Conservation (phyloP, 2,797 vertebrate genomes). For the Distichodus sexfasciatus region DNA sequence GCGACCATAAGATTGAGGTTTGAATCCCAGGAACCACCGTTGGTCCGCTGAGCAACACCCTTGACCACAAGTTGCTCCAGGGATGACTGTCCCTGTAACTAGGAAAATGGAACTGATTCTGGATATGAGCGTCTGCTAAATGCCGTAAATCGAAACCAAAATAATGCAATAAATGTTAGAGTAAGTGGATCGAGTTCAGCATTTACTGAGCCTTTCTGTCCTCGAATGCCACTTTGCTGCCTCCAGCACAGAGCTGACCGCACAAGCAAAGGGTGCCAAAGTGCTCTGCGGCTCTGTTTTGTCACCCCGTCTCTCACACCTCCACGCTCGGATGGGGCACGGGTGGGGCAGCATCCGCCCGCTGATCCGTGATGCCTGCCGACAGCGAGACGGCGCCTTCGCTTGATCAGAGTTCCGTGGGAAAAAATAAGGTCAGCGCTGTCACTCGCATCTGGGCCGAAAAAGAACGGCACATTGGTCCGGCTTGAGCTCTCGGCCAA, state of each 20-base stretch:
- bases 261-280: slow-evolving; percentile 18
- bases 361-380: slow-evolving; percentile 24
- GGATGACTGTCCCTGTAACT: too few relatives aligned
- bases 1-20: too few relatives aligned
- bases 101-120: too few relatives aligned
- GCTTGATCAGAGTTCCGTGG: slow-evolving; percentile 13
- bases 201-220: too few relatives aligned
- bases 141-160: too few relatives aligned
- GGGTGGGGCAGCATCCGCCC: slow-evolving; percentile 20
- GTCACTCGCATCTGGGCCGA: slow-evolving; percentile 44
- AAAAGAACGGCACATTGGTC: slow-evolving; percentile 17
- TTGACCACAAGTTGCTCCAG: too few relatives aligned
- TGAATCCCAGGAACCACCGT: too few relatives aligned
- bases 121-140: too few relatives aligned
- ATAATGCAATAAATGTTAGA: too few relatives aligned
- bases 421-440: slow-evolving; percentile 42
- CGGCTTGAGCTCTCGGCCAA: slow-evolving; percentile 20
- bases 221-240: background rate
- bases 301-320: slow-evolving; percentile 22
- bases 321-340: slow-evolving; percentile 21
- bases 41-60: too few relatives aligned
- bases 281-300: slow-evolving; percentile 17
- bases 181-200: too few relatives aligned
- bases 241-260: slow-evolving; percentile 8
- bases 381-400: slow-evolving; percentile 15